Evolutionary conservation across 2,113 vertebrate species (phyloP), one percentile per base, ranked within the genome.

Genomic region (Antennarius striatus): DNA sequence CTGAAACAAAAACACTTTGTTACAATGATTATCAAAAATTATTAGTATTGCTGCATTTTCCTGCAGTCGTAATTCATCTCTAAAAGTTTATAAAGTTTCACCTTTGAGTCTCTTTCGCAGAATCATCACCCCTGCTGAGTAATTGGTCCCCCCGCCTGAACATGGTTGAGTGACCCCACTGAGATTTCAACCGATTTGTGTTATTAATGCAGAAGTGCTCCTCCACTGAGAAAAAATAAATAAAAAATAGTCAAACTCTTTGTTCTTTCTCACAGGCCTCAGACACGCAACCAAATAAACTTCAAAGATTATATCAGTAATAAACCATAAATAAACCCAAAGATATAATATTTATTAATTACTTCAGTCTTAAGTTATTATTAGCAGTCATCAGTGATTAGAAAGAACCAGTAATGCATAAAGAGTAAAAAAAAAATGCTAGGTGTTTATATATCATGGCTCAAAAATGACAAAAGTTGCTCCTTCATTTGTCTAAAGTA

Each of bases 111-210:
- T 79, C 60, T 61, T 73, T 45, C 39, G 62, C 57, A 50, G 56
- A 64, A 63, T 56, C 62, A 58, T 68, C 57, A 22, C 67, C 75
- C 80, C 75, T 43, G 61, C 82, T 72, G 80, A 55, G 80, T 85
- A 71, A 86, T 80, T 83, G 73, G 73, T 67, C 65, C 71, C 51
- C 30, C 13, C 32, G 56, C 43, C 29, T 69, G 72, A 73, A 55
- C 51, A 43, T 48, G 39, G 68, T 40, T 1, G 49, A 73, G 78
- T 15, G 50, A 30, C 73, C 70, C 84, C 77, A 51, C 70, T 63
- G 82, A 63, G 73, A 69, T 67, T 67, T 83, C 58, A 16, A 5
- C 52, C 73, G 62, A 67, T 81, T 46, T 73, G 57, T 77, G 72
- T 77, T 75, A 77, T 50, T 50, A 71, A 67, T 0, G 10, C 70